Evolutionary conservation across 2,888 invertebrate species (phyloP).

Genomic region (Osmoderma eremita): DNA sequence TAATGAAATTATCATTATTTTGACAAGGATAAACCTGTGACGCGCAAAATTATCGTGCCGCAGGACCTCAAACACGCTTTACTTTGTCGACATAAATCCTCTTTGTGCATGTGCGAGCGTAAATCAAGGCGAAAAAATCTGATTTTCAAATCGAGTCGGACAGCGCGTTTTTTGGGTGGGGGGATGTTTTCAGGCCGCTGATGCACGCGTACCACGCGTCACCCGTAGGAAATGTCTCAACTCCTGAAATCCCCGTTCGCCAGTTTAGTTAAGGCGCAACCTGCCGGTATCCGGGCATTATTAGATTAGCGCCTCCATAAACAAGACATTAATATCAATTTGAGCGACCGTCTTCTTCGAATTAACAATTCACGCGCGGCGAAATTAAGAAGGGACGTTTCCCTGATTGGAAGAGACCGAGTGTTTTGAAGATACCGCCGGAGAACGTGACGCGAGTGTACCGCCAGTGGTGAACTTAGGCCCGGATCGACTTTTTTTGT

Average conservation of each 20-base stretch:
- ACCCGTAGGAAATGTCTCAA: conserved; percentile 56
- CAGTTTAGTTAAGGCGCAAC: conserved; percentile 56
- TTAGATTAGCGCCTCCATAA: conserved; percentile 59
- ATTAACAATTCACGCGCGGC: conserved; percentile 49
- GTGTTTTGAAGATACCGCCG: conserved; percentile 44
- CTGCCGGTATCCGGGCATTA: conserved; percentile 54
- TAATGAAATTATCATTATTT: no score
- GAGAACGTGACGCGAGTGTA: neutral
- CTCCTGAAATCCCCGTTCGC: conserved; percentile 55
- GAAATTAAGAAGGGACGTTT: conserved; percentile 46
- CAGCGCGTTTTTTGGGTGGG: conserved; percentile 29
- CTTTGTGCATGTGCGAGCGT: no score
- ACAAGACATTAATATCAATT: conserved; percentile 62
- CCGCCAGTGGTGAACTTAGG: conserved; percentile 10
- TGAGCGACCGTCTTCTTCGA: conserved; percentile 50
- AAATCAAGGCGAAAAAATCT: conserved; percentile 19
- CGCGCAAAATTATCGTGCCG: no score
- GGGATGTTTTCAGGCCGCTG: conserved; percentile 46
- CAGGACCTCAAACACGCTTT: no score
- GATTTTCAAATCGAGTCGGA: conserved; percentile 15
- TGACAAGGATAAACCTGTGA: no score
- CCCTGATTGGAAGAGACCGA: conserved; percentile 47
- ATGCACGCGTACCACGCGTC: conserved; percentile 48
- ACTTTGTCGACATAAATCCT: no score
- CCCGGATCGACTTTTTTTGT: conserved; percentile 3